Evolutionary conservation across 1,140 invertebrate genomes (phyloP), one percentile per base, ranked within the genome.

Genomic region (Rhopalosiphum maidis): DNA sequence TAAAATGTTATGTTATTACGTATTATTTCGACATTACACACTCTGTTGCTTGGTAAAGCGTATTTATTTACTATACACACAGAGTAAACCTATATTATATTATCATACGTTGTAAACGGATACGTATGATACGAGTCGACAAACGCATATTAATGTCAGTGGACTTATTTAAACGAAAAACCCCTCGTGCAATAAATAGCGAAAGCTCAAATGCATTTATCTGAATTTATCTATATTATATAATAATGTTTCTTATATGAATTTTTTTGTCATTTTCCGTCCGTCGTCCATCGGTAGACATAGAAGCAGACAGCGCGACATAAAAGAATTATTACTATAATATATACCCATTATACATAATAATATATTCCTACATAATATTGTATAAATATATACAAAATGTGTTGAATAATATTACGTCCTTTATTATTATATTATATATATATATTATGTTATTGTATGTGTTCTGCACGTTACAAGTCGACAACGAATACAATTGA

Each of bases 361-460:
- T 54, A 54, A 54, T 54, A 54, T 54, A 54, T 46, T 46, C 46
- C 46, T 46, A 54, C 51, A 54, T 54, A 54, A 54, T 54, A 23
- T 68, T 77, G 21, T n/a, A 60, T 60, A 60, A n/a, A 77, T 77
- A 77, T 77, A 77, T n/a, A 77, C n/a, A 77, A 77, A 77, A n/a
- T 77, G 60, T 35, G 60, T 77, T 77, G 60, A 77, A 77, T 60
- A 30, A 77, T 77, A 77, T 77, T 77, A n/a, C 30, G 60, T n/a
- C 60, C 30, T n/a, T 18, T 77, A n/a, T n/a, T 60, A 60, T 77
- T n/a, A n/a, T 77, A 77, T 68, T 68, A 6, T 55, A 55, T 55
- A 54, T 22, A 8, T 55, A 55, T 30, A 15, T 15, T n/a, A n/a
- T n/a, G 15, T 77, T 77, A 77, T 77, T 77, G 30, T 35, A 77